Percentiles rank a stretch among this genome's conserved stretches.
Evolutionary conservation across 2,888 invertebrate species (phyloP).

Genomic region (Dolichomitus sp.): DNA sequence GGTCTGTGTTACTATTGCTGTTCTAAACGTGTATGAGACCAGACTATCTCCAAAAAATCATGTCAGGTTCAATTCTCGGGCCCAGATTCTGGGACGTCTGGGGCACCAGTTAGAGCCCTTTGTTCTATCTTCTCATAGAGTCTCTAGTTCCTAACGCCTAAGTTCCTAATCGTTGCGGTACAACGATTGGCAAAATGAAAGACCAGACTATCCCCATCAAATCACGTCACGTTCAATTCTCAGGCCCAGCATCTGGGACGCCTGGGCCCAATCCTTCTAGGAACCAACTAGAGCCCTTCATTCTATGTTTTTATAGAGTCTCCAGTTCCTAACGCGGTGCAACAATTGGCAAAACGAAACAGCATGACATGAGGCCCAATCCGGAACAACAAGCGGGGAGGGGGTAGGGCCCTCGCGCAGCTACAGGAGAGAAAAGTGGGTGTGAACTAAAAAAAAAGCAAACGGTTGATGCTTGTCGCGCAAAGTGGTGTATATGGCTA

Average conservation of each 20-base stretch:
- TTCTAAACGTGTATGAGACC: no score
- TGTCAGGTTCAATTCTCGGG: no score
- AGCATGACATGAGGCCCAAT: neutral
- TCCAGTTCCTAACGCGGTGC: neutral
- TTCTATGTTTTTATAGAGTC: neutral
- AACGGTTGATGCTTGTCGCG: constrained; percentile 52
- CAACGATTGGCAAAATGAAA: constrained; percentile 15
- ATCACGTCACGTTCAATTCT: no score
- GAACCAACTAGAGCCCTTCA: no score
- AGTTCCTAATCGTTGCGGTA: no score
- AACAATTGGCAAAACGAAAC: constrained; percentile 15
- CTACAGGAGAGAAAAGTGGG: constrained; percentile 17
- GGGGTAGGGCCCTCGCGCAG: neutral
- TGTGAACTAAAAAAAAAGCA: constrained; percentile 22
- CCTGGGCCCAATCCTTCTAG: no score
- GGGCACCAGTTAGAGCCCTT: no score
- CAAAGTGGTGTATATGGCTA: constrained; percentile 19
- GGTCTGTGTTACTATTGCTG: no score
- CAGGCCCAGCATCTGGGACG: no score
- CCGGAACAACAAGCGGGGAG: neutral
- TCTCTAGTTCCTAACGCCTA: neutral
- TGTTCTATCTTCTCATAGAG: neutral
- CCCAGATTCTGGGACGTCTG: no score
- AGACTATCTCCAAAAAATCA: no score
- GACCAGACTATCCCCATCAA: no score